Conservation (phyloP, 2,888 invertebrate genomes). For the Doris montereyensis region DNA sequence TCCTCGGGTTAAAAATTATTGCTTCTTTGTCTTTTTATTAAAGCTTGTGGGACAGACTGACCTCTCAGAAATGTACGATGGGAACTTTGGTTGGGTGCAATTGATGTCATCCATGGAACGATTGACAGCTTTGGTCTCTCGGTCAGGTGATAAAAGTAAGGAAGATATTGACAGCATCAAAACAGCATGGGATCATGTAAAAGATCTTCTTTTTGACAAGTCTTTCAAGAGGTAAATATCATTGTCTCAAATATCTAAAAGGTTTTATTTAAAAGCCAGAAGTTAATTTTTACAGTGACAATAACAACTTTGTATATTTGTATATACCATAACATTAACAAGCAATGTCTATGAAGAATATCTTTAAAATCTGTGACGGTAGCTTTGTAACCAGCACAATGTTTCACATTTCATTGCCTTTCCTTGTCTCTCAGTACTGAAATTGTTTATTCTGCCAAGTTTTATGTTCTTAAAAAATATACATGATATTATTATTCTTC, state of each 20-base stretch:
- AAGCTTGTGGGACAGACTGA: neutral
- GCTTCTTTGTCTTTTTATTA: too few species aligned
- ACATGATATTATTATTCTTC: neutral
- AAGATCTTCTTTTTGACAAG: slow-evolving; percentile 42
- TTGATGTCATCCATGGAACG: slow-evolving; percentile 44
- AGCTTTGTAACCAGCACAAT: too few species aligned
- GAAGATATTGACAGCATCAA: neutral
- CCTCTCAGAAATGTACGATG: slow-evolving; percentile 27
- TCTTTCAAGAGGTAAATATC: slow-evolving; percentile 40
- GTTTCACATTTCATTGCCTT: too few species aligned
- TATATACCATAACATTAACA: neutral
- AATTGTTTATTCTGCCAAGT: neutral
- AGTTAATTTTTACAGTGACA: too few species aligned
- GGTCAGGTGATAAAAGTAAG: neutral
- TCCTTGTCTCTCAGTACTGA: too few species aligned
- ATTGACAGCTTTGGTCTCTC: slow-evolving; percentile 22
- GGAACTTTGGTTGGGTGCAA: slow-evolving; percentile 43
- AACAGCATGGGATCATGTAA: slow-evolving; percentile 26
- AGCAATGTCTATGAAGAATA: too few species aligned
- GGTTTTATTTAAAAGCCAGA: too few species aligned
- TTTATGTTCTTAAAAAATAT: neutral
- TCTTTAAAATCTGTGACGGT: too few species aligned
- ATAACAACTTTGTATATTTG: neutral
- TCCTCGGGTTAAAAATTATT: too few species aligned
- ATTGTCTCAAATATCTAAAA: too few species aligned